Conservation (phyloP, 2,797 vertebrate species). For the Cyclura pinguis region DNA sequence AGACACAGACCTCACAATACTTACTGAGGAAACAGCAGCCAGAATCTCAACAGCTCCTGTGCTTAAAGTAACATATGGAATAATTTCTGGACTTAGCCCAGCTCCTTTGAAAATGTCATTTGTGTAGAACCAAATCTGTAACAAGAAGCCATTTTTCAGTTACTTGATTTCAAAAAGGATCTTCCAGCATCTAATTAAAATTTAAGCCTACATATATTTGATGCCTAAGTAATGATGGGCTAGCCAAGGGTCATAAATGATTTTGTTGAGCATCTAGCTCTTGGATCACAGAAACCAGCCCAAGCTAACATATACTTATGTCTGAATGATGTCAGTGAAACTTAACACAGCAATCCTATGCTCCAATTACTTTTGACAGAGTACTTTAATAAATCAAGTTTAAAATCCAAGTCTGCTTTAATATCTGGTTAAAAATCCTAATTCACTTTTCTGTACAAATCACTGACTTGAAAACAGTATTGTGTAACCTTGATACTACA, state of each 20-base stretch:
- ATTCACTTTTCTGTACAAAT: not conserved
- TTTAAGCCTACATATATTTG: not conserved
- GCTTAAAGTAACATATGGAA: constrained; percentile 92
- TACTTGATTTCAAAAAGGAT: not conserved
- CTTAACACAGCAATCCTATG: not conserved
- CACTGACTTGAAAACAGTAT: not conserved
- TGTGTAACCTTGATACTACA: not conserved
- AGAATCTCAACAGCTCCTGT: constrained; percentile 90
- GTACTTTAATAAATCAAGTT: not conserved
- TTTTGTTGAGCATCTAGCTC: not conserved
- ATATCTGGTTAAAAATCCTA: not conserved
- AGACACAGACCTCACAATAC: constrained; percentile 60
- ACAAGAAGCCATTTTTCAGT: constrained; percentile 33
- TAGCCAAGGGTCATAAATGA: not conserved
- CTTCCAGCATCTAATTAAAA: not conserved
- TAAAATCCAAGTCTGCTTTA: not conserved
- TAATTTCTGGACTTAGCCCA: constrained; percentile 81
- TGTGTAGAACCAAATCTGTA: constrained; percentile 97
- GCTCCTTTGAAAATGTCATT: constrained; percentile 89
- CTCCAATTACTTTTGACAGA: no score
- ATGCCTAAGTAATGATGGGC: not conserved
- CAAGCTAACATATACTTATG: not conserved
- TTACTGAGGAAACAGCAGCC: constrained; percentile 91
- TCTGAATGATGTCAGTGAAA: not conserved
- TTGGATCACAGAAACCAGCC: no score